Evolutionary conservation across 2,113 vertebrate species (phyloP).

Genomic region (Planiliza haematocheilus): DNA sequence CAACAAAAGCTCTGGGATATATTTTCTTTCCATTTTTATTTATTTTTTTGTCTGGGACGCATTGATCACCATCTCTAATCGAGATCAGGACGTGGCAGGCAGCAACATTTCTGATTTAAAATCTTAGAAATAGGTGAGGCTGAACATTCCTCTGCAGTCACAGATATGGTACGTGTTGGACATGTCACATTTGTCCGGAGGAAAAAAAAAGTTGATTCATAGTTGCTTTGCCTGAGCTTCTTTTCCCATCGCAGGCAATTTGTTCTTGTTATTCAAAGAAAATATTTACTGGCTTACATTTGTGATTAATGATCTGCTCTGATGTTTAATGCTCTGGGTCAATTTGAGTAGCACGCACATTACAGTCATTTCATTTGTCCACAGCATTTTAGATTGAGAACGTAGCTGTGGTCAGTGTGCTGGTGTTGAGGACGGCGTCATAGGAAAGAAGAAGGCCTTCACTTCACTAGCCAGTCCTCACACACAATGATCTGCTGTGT

Average conservation of each 20-base stretch:
- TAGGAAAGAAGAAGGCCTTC: constrained; percentile 36
- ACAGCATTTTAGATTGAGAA: constrained; percentile 36
- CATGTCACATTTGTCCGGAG: constrained; percentile 33
- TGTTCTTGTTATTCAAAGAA: constrained; percentile 45
- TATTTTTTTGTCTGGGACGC: no score
- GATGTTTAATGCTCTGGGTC: constrained; percentile 31
- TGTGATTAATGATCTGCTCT: constrained; percentile 50
- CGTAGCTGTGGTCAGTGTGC: constrained; percentile 55
- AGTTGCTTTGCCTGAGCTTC: background rate
- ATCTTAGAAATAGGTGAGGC: background rate
- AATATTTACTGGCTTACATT: constrained; percentile 27
- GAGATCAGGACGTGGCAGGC: constrained; percentile 11
- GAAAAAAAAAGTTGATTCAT: constrained; percentile 28
- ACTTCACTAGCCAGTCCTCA: constrained; percentile 36
- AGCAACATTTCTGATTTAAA: background rate
- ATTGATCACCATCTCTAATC: constrained; percentile 1
- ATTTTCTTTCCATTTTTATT: constrained; percentile 45
- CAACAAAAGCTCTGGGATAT: constrained; percentile 61
- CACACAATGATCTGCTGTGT: constrained; percentile 63
- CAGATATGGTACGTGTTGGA: background rate
- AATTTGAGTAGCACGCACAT: constrained; percentile 18
- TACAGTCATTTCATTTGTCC: constrained; percentile 35
- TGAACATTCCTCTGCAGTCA: background rate
- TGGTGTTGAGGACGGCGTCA: constrained; percentile 43
- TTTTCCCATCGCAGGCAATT: background rate